These are phyloP conservation scores for Lophius americanus DNA, from an alignment of 2,797 vertebrate species.

Conservation along the genomic window DNA sequence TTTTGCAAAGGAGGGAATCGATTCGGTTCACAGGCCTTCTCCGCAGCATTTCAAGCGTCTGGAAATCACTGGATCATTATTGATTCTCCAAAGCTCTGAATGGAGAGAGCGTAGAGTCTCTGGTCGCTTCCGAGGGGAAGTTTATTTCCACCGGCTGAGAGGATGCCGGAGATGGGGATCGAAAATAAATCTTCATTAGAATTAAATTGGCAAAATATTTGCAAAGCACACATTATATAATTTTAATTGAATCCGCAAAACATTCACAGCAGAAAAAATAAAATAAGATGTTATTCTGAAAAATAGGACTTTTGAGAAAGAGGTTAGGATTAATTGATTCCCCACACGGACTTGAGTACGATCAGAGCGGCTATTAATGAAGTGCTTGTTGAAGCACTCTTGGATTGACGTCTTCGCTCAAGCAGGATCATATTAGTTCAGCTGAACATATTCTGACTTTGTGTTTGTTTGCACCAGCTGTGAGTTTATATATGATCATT, in stretches of 20 bases:
- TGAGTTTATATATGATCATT: not conserved
- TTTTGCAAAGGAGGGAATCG: slow-evolving; percentile 41
- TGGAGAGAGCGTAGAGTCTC: slow-evolving; percentile 10
- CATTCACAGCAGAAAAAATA: not conserved
- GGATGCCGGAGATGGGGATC: not conserved
- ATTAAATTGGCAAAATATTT: not conserved
- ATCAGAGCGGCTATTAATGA: not conserved
- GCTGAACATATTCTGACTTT: slow-evolving; percentile 25
- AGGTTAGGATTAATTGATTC: not conserved
- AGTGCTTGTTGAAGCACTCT: not conserved
- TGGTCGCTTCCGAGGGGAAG: slow-evolving; percentile 6
- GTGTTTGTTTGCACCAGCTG: slow-evolving; percentile 49
- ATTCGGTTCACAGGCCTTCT: slow-evolving; percentile 33
- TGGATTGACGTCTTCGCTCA: slow-evolving; percentile 4
- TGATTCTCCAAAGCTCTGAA: slow-evolving; percentile 45
- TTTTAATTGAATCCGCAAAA: too few relatives aligned
- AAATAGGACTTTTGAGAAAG: too few relatives aligned
- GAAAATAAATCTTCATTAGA: not conserved
- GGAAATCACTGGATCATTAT: slow-evolving; percentile 52
- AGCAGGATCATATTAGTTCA: not conserved
- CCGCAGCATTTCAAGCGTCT: slow-evolving; percentile 22
- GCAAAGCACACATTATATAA: not conserved
- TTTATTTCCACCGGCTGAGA: slow-evolving; percentile 2
- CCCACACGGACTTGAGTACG: not conserved
- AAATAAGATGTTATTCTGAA: not conserved